Conservation (phyloP, 1,140 invertebrate genomes). For the Aethina tumida region DNA sequence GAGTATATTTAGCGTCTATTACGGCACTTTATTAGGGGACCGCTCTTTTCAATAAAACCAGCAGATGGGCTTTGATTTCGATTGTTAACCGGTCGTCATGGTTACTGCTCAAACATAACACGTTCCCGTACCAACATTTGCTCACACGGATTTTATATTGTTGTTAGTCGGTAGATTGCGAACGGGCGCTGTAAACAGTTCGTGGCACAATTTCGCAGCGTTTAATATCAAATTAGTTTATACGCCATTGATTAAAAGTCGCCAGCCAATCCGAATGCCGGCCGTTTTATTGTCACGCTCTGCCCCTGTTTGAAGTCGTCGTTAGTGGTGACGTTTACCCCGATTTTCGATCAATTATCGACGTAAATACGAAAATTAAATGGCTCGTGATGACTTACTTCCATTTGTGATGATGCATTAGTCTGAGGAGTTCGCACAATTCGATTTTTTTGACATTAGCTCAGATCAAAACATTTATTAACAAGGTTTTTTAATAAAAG, state of each 20-base stretch:
- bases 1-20: constrained; percentile 31
- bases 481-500: too few species aligned
- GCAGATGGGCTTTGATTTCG: constrained; percentile 28
- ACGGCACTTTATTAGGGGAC: constrained; percentile 28
- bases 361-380: too few species aligned
- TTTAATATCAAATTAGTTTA: constrained; percentile 31
- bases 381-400: too few species aligned
- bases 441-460: too few species aligned
- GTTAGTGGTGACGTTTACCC: too few species aligned
- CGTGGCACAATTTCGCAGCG: constrained; percentile 15
- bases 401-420: too few species aligned
- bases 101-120: constrained; percentile 28
- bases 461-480: too few species aligned
- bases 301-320: too few species aligned
- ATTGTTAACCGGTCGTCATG: constrained; percentile 30
- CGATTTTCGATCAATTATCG: too few species aligned
- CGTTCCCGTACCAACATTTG: constrained; percentile 14
- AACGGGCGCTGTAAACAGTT: constrained; percentile 16
- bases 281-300: too few species aligned
- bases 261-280: too few species aligned
- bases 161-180: background rate
- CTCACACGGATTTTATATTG: constrained; percentile 6
- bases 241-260: constrained; percentile 18
- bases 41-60: constrained; percentile 21
- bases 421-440: too few species aligned